Base-by-base conservation (phyloP, 2,797 vertebrate genomes). In the Brotogeris chrysoptera region DNA sequence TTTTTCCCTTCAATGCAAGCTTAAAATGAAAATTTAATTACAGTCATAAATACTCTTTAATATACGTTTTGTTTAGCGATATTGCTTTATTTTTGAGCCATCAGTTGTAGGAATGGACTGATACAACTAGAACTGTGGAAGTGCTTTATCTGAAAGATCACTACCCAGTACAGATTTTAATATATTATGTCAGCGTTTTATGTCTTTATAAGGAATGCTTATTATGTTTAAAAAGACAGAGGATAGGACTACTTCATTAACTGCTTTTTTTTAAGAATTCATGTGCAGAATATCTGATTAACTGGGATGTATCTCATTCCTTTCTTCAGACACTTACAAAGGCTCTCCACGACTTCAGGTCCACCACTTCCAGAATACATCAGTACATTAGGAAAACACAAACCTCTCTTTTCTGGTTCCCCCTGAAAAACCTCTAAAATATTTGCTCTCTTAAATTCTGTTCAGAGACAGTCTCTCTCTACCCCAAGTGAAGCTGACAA, bases 1-100 rank as follows among this genome's bases (percentile, higher is more conserved):
- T 93, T 16, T 93, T 81, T 72, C 39, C 55, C 11, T 90, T 81
- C 82, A 83, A 88, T 34, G 25, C 38, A 86, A 72, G 36, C 30
- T 90, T 81, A 79, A 92, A 94, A 93, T 50, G 16, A 88, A 94
- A 86, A 94, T 79, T 69, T 91, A 79, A 94, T 96, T 95, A 84
- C 15, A 69, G 53, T 72, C 39, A 90, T 76, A 92, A 93, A 92
- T 93, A 91, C 43, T 55, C 43, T 46, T 74, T 59, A 90, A 91
- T 76, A 72, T n/a, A 92, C 17, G 81, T 88, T 94, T 84, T 95
- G 82, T 95, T 95, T 95, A 66, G 74, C 34, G 60, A 63, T 59
- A 63, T 65, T 68, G 39, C 36, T 70, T 34, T 18, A 73, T 43
- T 95, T 93, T 77, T 88, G 60, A 72, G 76, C 43, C 18, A 84